Percentiles rank a stretch among this genome's conserved stretches.
Evolutionary conservation across 2,797 vertebrate genomes (phyloP).

Genomic region (Melanotaenia maccullochi): DNA sequence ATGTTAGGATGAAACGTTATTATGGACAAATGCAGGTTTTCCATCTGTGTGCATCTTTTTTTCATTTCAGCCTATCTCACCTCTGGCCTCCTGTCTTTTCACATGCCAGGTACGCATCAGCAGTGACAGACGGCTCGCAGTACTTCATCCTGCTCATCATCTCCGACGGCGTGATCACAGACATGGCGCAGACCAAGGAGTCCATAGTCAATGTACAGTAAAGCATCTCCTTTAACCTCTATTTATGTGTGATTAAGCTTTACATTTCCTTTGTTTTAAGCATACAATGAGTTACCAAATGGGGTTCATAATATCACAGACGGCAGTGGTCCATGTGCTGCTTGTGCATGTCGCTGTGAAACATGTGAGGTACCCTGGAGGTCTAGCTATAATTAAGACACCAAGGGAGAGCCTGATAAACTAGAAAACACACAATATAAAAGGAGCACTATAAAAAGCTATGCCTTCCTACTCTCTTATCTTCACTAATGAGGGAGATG

Average conservation of each 20-base stretch:
- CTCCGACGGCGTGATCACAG: conserved; percentile 97
- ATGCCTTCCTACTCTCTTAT: conserved; percentile 26
- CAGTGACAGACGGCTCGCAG: conserved; percentile 95
- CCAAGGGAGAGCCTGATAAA: conserved; percentile 38
- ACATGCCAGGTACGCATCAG: conserved; percentile 90
- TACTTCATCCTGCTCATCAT: conserved; percentile 98
- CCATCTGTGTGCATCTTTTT: neutral
- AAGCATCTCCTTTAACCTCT: conserved; percentile 38
- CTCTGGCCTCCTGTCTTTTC: conserved; percentile 25
- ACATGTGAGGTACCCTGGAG: conserved; percentile 18
- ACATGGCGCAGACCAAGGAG: conserved; percentile 99
- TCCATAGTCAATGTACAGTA: conserved; percentile 92
- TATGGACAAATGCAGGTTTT: conserved; percentile 3
- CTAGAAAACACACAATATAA: conserved; percentile 29
- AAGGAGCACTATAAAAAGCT: conserved; percentile 25
- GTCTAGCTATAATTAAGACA: conserved; percentile 29
- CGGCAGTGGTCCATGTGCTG: neutral
- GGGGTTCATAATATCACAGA: neutral
- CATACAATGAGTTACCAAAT: neutral
- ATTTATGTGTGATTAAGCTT: neutral
- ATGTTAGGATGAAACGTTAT: neutral
- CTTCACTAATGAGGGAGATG: conserved; percentile 46
- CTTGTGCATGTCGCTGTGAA: conserved; percentile 6
- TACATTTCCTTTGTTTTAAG: neutral
- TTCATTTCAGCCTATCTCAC: conserved; percentile 1